Conservation (phyloP, 2,888 invertebrate genomes). For the Acleris emargana region DNA sequence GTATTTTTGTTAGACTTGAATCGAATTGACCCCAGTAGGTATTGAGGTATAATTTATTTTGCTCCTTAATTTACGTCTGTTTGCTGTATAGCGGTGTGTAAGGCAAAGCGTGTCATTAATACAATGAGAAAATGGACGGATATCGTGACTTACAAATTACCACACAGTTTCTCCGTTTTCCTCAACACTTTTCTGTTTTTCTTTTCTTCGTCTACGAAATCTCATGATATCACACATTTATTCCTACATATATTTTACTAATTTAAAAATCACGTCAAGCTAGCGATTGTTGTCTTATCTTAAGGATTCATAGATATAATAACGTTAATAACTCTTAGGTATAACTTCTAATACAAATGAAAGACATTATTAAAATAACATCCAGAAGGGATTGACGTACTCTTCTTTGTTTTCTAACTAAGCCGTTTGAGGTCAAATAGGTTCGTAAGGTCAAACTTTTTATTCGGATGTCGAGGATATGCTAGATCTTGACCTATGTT, state of each 20-base stretch:
- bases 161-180: conserved; percentile 9
- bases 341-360: too few relatives aligned
- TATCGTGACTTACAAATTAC: conserved; percentile 29
- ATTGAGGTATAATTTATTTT: conserved; percentile 34
- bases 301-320: neutral
- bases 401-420: too few relatives aligned
- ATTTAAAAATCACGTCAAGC: conserved; percentile 23
- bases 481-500: too few relatives aligned
- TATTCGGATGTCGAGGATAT: too few relatives aligned
- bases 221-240: conserved; percentile 29
- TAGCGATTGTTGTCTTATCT: conserved; percentile 20
- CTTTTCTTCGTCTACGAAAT: conserved; percentile 24
- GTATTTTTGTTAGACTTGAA: too few relatives aligned
- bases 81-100: conserved; percentile 34
- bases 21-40: conserved; percentile 12
- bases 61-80: conserved; percentile 10
- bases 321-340: neutral
- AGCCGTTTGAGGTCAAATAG: too few relatives aligned
- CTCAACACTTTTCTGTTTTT: neutral
- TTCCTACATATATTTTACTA: neutral
- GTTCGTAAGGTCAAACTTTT: too few relatives aligned
- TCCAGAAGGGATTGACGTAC: too few relatives aligned
- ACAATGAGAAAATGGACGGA: conserved; percentile 48
- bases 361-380: too few relatives aligned
- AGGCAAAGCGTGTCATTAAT: conserved; percentile 40